phyloP scores from a whole-genome alignment of 2,113 vertebrate species.

The Silurus meridionalis region DNA sequence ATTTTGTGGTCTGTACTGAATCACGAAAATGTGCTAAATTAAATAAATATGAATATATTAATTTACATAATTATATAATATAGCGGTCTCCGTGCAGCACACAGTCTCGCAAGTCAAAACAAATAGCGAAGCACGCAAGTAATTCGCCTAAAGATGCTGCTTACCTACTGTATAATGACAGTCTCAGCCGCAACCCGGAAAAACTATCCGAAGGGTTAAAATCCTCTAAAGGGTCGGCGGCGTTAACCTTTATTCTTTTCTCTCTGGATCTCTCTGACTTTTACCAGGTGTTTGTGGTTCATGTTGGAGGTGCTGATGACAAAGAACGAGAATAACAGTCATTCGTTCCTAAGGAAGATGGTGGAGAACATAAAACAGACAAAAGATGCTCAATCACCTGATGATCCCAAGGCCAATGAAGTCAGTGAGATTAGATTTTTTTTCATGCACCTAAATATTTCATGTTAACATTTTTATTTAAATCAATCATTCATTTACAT shows the following conservation, averaged over 20 bases:
- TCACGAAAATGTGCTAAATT: no score
- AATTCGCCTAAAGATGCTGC: no score
- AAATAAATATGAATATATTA: no score
- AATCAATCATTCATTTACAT: background rate
- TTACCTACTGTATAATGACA: no score
- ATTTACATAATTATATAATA: no score
- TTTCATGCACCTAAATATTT: background rate
- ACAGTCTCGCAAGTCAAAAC: no score
- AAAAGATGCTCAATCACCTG: constrained; percentile 93
- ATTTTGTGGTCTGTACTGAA: background rate
- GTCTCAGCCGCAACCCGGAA: no score
- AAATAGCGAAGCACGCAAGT: no score
- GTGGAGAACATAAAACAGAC: constrained; percentile 98
- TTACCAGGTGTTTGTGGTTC: constrained; percentile 92
- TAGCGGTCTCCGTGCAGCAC: no score
- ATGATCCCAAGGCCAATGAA: constrained; percentile 94
- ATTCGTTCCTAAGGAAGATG: constrained; percentile 97
- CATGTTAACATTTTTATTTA: background rate
- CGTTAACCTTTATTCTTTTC: background rate
- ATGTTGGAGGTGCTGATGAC: constrained; percentile 99
- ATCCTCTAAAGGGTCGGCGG: no score
- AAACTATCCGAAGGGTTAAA: no score
- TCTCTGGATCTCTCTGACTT: background rate
- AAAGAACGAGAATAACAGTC: constrained; percentile 99
- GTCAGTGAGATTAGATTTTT: constrained; percentile 63